Conservation (phyloP, 2,888 invertebrate genomes). For the Enoplolaimus lenunculus region DNA sequence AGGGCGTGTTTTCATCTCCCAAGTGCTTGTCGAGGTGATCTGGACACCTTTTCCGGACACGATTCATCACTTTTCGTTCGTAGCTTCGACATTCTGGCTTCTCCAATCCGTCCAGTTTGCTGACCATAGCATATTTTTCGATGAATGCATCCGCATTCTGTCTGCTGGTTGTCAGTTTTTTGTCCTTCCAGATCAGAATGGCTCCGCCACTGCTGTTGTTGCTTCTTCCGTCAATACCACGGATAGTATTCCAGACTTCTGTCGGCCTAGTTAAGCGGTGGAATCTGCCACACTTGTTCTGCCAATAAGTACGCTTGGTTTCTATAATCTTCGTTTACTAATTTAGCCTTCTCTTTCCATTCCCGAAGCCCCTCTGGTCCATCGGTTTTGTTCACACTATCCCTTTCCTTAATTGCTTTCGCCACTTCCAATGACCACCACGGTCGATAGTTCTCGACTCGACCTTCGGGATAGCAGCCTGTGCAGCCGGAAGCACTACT, state of each 20-base stretch:
- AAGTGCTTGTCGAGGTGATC: background rate
- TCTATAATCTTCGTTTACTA: background rate
- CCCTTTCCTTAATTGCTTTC: background rate
- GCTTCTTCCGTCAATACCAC: background rate
- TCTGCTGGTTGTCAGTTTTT: background rate
- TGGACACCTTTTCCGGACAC: background rate
- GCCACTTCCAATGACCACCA: background rate
- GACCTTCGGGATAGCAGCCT: background rate
- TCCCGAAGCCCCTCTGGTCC: background rate
- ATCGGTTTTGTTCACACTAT: background rate
- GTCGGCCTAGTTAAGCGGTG: background rate
- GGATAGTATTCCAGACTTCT: conserved; percentile 3
- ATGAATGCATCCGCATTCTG: conserved; percentile 2
- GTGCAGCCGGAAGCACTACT: background rate
- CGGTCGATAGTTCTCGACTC: background rate
- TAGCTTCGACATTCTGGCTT: background rate
- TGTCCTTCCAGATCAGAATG: background rate
- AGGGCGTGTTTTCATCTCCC: background rate
- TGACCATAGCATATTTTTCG: conserved; percentile 1
- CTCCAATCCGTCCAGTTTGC: conserved; percentile 1
- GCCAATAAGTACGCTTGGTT: background rate
- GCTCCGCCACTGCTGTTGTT: background rate
- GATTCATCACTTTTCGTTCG: background rate
- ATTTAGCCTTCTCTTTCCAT: background rate
- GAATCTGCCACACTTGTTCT: background rate